Conservation (phyloP, 1,140 invertebrate species). For the Aphidius gifuensis region DNA sequence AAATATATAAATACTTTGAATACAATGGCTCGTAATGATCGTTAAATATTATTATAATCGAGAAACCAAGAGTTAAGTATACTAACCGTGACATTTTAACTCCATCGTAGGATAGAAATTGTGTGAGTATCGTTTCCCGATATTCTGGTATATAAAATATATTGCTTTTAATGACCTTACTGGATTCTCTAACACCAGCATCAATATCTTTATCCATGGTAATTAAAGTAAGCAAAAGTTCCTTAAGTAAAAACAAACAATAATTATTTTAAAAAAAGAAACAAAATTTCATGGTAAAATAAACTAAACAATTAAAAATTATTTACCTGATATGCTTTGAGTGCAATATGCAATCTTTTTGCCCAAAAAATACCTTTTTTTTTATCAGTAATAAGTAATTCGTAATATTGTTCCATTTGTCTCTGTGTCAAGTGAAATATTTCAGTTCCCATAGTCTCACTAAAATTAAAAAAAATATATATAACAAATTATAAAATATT, state of each 20-base stretch:
- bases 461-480: constrained; percentile 49
- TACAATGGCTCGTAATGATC: constrained; percentile 22
- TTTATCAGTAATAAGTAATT: constrained; percentile 84
- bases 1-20: constrained; percentile 13
- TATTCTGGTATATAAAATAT: constrained; percentile 95
- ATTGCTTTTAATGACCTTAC: constrained; percentile 85
- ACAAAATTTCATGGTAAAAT: background rate
- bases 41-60: constrained; percentile 23
- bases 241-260: constrained; percentile 46
- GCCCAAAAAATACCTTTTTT: constrained; percentile 82
- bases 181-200: constrained; percentile 67
- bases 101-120: constrained; percentile 80
- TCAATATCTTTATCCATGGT: constrained; percentile 76
- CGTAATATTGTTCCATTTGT: constrained; percentile 84
- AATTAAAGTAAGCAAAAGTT: constrained; percentile 71
- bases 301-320: background rate
- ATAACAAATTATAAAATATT: constrained; percentile 18
- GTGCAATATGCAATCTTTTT: constrained; percentile 74
- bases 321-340: constrained; percentile 68
- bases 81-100: constrained; percentile 80
- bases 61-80: constrained; percentile 21
- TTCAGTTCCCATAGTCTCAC: constrained; percentile 84
- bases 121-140: constrained; percentile 80
- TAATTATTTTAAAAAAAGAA: constrained; percentile 23
- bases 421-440: constrained; percentile 92